A percentile compares a stretch with the other conserved stretches of the same genome.
Conservation (phyloP, 2,113 vertebrate genomes). For the Seriola aureovittata region DNA sequence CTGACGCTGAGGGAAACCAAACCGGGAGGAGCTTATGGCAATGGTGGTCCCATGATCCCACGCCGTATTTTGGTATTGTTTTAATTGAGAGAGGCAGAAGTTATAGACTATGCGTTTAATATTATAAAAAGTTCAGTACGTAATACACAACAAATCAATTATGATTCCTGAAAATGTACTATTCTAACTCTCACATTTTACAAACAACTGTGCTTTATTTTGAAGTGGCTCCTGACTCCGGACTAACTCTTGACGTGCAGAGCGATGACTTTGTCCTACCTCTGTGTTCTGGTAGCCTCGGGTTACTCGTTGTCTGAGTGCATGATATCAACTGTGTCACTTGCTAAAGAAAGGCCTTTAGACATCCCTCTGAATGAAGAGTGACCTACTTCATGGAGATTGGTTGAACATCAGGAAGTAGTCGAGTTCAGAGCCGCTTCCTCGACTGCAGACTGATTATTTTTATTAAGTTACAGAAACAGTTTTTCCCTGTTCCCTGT, state of each 20-base stretch:
- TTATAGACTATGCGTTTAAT: too few species aligned
- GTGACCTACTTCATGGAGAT: slow-evolving; percentile 24
- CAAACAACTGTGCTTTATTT: background rate
- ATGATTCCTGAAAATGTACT: too few species aligned
- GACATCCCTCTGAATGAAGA: slow-evolving; percentile 2
- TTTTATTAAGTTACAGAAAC: background rate
- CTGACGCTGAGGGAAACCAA: too few species aligned
- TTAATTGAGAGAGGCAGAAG: too few species aligned
- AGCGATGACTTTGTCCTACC: background rate
- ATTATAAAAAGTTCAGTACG: too few species aligned
- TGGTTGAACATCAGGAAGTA: background rate
- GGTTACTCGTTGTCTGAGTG: background rate
- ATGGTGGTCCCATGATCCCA: too few species aligned
- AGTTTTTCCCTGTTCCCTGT: background rate
- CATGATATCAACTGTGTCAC: slow-evolving; percentile 10
- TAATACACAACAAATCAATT: too few species aligned
- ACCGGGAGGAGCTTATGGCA: too few species aligned
- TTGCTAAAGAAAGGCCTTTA: slow-evolving; percentile 23
- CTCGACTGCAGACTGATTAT: background rate
- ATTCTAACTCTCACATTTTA: too few species aligned
- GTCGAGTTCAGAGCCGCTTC: slow-evolving; percentile 24
- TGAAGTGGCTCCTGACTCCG: background rate
- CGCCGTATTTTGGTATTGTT: too few species aligned
- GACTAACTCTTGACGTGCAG: background rate
- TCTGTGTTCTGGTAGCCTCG: background rate